These are phyloP conservation scores for Dasypolia templi DNA, from an alignment of 2,888 invertebrate genomes.

Conservation along the genomic window DNA sequence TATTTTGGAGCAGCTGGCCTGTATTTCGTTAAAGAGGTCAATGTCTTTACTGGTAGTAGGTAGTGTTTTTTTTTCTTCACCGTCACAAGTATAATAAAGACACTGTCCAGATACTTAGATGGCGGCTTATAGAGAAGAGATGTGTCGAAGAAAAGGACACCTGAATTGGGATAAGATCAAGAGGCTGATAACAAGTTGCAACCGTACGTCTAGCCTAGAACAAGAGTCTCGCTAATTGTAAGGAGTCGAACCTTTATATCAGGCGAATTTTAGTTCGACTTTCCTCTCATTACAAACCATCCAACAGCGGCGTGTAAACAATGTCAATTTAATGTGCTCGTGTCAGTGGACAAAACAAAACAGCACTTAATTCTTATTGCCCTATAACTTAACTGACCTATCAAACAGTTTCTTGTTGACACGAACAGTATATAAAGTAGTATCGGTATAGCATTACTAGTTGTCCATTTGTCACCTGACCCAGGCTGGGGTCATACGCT, in stretches of 20 bases:
- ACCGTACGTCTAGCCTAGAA: background rate
- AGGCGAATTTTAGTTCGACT: background rate
- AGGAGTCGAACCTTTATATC: background rate
- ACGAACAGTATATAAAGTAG: slow-evolving; percentile 44
- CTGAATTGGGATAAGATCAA: background rate
- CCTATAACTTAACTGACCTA: slow-evolving; percentile 15
- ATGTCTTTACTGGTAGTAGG: background rate
- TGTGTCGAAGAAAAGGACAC: background rate
- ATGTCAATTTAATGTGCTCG: background rate
- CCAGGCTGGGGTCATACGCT: slow-evolving; percentile 62
- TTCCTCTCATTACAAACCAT: no score
- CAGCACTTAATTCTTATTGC: background rate
- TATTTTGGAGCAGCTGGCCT: background rate
- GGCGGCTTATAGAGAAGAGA: background rate
- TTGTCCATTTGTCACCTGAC: slow-evolving; percentile 71
- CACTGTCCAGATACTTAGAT: no score
- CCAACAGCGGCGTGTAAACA: background rate
- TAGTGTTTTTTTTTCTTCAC: background rate
- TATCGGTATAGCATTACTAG: slow-evolving; percentile 55
- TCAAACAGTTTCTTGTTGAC: slow-evolving; percentile 48
- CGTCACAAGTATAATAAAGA: background rate
- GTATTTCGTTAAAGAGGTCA: background rate
- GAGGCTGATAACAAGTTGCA: background rate
- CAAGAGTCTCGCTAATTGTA: background rate
- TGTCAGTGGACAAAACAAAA: background rate